Evolutionary conservation across 2,113 vertebrate genomes (phyloP).

Genomic region (Danionella cerebrum): DNA sequence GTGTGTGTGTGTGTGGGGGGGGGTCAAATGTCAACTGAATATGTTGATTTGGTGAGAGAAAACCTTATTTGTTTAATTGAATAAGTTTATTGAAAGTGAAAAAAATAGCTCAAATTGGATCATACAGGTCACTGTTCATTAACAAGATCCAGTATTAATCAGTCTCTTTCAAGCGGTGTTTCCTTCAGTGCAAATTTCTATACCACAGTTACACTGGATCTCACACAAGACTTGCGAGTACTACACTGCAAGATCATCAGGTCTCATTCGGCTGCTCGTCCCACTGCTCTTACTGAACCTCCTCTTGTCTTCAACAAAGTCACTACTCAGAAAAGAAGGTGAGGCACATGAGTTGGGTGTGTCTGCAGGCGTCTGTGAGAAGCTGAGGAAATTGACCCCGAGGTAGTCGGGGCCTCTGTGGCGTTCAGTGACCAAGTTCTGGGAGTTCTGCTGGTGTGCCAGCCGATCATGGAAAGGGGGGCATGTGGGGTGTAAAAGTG

Average conservation of each 20-base stretch:
- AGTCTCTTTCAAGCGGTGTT: no score
- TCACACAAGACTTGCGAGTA: not conserved
- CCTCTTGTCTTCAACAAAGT: slow-evolving; percentile 72
- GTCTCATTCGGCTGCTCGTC: slow-evolving; percentile 78
- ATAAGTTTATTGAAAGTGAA: no score
- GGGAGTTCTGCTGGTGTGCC: slow-evolving; percentile 81
- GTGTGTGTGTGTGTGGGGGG: no score
- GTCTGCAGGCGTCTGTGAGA: slow-evolving; percentile 56
- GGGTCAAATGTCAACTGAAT: no score
- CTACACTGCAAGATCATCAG: slow-evolving; percentile 84
- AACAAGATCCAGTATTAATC: no score
- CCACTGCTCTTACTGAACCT: slow-evolving; percentile 82
- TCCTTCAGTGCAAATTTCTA: not conserved
- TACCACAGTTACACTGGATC: not conserved
- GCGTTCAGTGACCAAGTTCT: slow-evolving; percentile 78
- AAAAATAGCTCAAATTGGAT: no score
- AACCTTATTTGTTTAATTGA: no score
- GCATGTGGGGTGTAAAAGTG: slow-evolving; percentile 57
- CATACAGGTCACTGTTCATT: no score
- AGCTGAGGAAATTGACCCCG: slow-evolving; percentile 57
- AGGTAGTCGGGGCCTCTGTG: slow-evolving; percentile 55
- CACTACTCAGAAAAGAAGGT: slow-evolving; percentile 39
- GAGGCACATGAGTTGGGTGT: slow-evolving; percentile 28
- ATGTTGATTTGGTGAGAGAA: no score
- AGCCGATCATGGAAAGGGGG: slow-evolving; percentile 72